These are phyloP conservation scores for Drosophila ohnishii DNA, from an alignment of 1,140 invertebrate species.

Conservation along the genomic window DNA sequence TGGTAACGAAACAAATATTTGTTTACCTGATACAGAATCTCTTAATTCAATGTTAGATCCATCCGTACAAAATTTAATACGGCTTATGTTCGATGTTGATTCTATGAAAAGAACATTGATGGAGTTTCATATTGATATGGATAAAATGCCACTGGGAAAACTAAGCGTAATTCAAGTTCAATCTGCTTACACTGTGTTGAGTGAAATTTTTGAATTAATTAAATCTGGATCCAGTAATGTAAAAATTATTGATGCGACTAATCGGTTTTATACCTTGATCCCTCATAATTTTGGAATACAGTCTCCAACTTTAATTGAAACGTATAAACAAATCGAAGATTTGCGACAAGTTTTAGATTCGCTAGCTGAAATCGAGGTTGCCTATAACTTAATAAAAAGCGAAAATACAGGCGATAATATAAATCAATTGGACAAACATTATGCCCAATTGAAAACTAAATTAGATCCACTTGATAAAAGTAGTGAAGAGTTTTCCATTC, in stretches of 20 bases:
- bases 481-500: conserved; percentile 89
- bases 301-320: conserved; percentile 91
- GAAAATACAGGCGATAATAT: conserved; percentile 83
- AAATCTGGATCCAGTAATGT: conserved; percentile 84
- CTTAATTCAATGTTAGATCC: conserved; percentile 88
- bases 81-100: conserved; percentile 95
- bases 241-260: conserved; percentile 92
- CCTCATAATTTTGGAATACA: conserved; percentile 97
- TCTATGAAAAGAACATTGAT: conserved; percentile 96
- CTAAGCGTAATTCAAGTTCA: conserved; percentile 95
- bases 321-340: conserved; percentile 89
- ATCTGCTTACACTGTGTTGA: conserved; percentile 92
- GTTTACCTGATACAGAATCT: conserved; percentile 31
- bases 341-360: conserved; percentile 97
- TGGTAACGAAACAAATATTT: conserved; percentile 82
- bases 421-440: conserved; percentile 93
- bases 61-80: conserved; percentile 92
- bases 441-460: conserved; percentile 93
- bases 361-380: conserved; percentile 96
- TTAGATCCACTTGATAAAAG: conserved; percentile 89
- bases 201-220: conserved; percentile 89
- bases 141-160: conserved; percentile 99
- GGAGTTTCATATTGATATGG: conserved; percentile 98
- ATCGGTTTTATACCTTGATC: conserved; percentile 96
- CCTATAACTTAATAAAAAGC: conserved; percentile 92